A percentile compares a stretch with the other conserved stretches of the same genome.
phyloP scores from a whole-genome alignment of 2,113 vertebrate genomes.

The Rousettus leschenaultii region DNA sequence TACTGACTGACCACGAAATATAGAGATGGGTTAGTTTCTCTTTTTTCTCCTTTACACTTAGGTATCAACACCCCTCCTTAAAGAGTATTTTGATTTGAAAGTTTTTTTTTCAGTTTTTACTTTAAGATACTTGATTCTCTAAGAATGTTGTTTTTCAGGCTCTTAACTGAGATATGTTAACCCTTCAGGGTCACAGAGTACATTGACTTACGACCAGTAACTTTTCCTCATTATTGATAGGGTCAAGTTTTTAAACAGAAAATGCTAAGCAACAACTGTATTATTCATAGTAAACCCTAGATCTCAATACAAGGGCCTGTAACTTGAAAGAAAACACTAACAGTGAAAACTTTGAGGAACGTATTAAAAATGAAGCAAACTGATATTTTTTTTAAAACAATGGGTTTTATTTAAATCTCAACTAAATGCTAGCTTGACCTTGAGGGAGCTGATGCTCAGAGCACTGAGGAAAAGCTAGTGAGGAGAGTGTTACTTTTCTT shows the following conservation, averaged over 20 bases:
- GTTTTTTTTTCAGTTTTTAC: background rate
- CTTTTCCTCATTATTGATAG: background rate
- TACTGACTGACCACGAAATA: background rate
- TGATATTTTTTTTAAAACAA: background rate
- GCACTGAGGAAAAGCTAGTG: accelerated
- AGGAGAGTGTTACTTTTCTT: background rate
- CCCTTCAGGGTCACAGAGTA: background rate
- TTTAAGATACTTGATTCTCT: background rate
- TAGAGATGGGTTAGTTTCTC: background rate
- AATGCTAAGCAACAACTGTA: background rate
- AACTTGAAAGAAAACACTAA: background rate
- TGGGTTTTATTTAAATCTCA: background rate
- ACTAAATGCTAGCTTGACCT: background rate
- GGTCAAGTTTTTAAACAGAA: background rate
- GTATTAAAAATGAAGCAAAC: background rate
- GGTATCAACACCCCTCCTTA: background rate
- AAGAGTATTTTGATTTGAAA: background rate
- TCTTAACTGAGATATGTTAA: background rate
- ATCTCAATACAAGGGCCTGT: background rate
- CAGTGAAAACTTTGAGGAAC: background rate
- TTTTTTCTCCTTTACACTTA: background rate
- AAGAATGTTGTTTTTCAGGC: background rate
- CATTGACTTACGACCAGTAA: background rate
- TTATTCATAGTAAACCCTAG: background rate
- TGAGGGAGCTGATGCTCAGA: background rate